phyloP scores from a whole-genome alignment of 2,888 invertebrate genomes.

The Andrena bicolor region DNA sequence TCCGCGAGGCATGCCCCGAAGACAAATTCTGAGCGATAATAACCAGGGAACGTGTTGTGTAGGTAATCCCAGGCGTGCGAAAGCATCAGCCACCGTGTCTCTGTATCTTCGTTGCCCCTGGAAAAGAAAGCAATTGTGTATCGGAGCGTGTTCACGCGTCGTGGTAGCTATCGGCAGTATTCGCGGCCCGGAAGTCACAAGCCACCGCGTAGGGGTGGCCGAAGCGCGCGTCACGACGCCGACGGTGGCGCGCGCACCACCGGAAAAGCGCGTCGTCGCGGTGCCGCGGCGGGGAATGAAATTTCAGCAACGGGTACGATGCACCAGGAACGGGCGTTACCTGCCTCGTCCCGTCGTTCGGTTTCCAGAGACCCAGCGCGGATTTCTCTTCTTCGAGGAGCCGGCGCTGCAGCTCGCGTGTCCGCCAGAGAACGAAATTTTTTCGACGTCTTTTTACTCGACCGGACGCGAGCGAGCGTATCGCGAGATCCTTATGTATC shows the following conservation, averaged over 20 bases:
- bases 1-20: neutral
- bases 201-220: neutral
- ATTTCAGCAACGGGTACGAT: slow-evolving; percentile 67
- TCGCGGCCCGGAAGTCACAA: neutral
- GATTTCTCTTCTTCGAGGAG: slow-evolving; percentile 55
- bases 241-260: slow-evolving; percentile 33
- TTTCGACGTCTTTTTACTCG: slow-evolving; percentile 61
- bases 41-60: too few species aligned
- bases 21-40: neutral
- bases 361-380: slow-evolving; percentile 29
- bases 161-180: neutral
- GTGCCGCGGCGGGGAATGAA: slow-evolving; percentile 71
- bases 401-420: slow-evolving; percentile 45
- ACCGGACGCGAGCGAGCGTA: slow-evolving; percentile 56
- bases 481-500: slow-evolving; percentile 68
- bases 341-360: slow-evolving; percentile 44
- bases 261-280: slow-evolving; percentile 70
- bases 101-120: too few species aligned
- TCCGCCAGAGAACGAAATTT: slow-evolving; percentile 69
- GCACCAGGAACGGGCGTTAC: slow-evolving; percentile 2
- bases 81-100: too few species aligned
- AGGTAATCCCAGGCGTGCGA: too few species aligned
- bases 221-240: slow-evolving; percentile 9
- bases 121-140: too few species aligned
- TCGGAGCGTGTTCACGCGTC: too few species aligned